Evolutionary conservation across 1,140 invertebrate species (phyloP), one percentile per base, ranked within the genome.

Genomic region (Vanessa atalanta): DNA sequence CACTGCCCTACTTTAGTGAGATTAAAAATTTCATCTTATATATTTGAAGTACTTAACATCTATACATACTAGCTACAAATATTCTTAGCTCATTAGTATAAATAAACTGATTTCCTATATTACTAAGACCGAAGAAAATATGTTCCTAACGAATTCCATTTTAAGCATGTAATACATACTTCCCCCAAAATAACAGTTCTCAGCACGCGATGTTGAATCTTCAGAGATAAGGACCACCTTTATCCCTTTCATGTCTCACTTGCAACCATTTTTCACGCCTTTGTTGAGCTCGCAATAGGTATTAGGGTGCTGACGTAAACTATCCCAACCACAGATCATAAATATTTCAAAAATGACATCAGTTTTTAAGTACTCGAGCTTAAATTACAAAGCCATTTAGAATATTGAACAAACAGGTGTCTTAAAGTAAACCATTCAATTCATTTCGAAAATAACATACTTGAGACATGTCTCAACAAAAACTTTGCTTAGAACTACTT

Each of bases 181-280:
- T 61, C 55, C 37, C 13, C 37, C 67, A 12, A 48, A 23, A 61
- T 61, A 61, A 61, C 31, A 70, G 43, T 61, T 63, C 31, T 57
- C 67, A 47, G 55, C 53, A 70, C 70, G 69, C 65, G 74, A 75
- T 80, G 76, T 79, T 76, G 79, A 84, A 83, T 79, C 77, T 77
- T 70, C 76, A 81, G 82, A 88, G 85, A 88, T 86, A 83, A 82
- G 74, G 72, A 73, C 65, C 81, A 83, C 84, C 83, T 87, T 85
- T 77, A 86, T 88, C 86, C 84, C 76, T 83, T 85, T 85, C 80
- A 82, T 74, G 81, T 80, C 81, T 85, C 79, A 78, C 80, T 82
- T 75, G 74, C 80, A 73, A 82, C 80, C 84, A 87, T 87, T 88
- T 88, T 85, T 88, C 86, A 88, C 82, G 81, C 70, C 80, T 88